Conservation (phyloP, 2,888 invertebrate genomes). For the Cylindroiulus punctatus region DNA sequence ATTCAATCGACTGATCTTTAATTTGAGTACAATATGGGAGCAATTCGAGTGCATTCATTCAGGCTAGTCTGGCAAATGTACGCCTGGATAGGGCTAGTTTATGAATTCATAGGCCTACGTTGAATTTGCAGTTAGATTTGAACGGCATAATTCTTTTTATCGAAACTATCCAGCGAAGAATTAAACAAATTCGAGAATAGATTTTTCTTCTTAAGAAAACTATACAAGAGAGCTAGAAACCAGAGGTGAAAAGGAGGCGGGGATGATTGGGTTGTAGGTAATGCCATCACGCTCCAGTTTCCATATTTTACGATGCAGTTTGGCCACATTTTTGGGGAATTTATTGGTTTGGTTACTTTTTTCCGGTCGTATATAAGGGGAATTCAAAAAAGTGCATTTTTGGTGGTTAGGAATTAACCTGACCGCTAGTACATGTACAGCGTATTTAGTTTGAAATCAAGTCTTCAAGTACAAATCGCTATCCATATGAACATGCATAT, state of each 20-base stretch:
- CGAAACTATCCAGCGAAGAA: background rate
- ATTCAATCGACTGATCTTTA: conserved; percentile 10
- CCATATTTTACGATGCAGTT: background rate
- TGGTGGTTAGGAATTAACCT: background rate
- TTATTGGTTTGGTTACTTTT: background rate
- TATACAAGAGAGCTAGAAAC: background rate
- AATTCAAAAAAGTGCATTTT: background rate
- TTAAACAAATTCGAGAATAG: background rate
- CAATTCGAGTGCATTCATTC: background rate
- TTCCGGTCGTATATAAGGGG: background rate
- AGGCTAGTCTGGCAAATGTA: background rate
- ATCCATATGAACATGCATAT: no score
- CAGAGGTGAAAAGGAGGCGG: background rate
- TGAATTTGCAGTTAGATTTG: background rate
- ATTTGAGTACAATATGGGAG: background rate
- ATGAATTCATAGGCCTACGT: background rate
- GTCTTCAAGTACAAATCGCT: no score
- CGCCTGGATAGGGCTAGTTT: background rate
- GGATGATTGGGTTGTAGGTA: no score
- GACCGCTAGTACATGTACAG: background rate
- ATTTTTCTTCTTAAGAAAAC: no score
- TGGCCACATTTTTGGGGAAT: background rate
- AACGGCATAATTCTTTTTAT: background rate
- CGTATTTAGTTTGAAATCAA: no score
- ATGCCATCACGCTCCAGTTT: background rate